Base-by-base conservation (phyloP, 2,113 vertebrate genomes). In the Zingel zingel region DNA sequence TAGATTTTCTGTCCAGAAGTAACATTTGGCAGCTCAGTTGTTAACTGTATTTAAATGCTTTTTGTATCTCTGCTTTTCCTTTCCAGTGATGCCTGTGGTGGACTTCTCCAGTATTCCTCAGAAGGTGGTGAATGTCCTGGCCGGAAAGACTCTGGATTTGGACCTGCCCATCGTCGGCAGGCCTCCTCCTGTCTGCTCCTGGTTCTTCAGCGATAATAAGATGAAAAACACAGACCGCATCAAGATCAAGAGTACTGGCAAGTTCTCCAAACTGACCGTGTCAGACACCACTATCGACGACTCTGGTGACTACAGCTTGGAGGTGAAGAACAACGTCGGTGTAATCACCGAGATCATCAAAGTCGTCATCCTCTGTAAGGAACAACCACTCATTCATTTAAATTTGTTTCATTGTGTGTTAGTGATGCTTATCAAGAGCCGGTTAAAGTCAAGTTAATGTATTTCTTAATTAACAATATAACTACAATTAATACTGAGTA, bases 301-400 rank as follows among this genome's bases (percentile, higher is more conserved):
- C 82, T 97, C 95, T 47, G 98, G 98, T 74, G 95, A 97, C 64
- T 99, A 99, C 51, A 96, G 86, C 0, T 94, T 99, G 79, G 98
- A 99, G 93, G 81, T 99, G 86, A 99, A 98, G 93, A 99, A 99
- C 62, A 81, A 93, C 72, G 96, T 96, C 77, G 98, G 98, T 91
- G 94, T 95, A 71, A 93, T 95, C 63, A 93, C 86, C 21, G 98
- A 99, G 88, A 95, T 93, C 83, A 89, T 99, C 93, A 98, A 97
- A 89, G 95, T 98, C 84, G 94, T 97, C 88, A 94, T 99, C 91
- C 98, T 99, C 82, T 97, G 98, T 99, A 96, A 97, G 97, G 25
- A 68, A 84, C 81, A 47, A 18, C 43, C 33, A 6, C 8, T 83
- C 4, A 21, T 18, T 39, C 4, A 3, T 25, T 5, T 43, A 33